A percentile compares a stretch with the other conserved stretches of the same genome.
Evolutionary conservation across 2,113 vertebrate genomes (phyloP).

Genomic region (Clarias gariepinus): DNA sequence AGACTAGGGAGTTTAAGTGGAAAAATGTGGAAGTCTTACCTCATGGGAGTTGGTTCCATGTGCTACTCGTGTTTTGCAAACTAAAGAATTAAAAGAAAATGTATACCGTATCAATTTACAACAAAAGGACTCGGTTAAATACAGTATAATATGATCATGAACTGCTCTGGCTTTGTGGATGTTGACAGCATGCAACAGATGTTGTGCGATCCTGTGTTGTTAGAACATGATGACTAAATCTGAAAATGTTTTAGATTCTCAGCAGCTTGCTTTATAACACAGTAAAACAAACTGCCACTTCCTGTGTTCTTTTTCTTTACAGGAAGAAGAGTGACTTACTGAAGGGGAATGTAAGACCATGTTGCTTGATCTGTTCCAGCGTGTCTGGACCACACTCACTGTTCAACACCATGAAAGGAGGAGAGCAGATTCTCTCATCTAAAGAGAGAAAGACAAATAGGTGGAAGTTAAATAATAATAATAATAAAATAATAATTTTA

Average conservation of each 20-base stretch:
- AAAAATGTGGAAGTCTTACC: conserved; percentile 74
- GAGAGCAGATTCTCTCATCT: conserved; percentile 97
- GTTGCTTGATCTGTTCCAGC: conserved; percentile 85
- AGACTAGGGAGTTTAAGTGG: background rate
- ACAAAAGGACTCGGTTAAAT: background rate
- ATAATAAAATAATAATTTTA: background rate
- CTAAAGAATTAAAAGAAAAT: conserved; percentile 69
- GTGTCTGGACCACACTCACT: conserved; percentile 86
- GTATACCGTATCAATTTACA: background rate
- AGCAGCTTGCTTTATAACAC: background rate
- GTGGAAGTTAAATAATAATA: background rate
- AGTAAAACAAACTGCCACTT: conserved; percentile 26
- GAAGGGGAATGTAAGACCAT: conserved; percentile 94
- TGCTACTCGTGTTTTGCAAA: conserved; percentile 98
- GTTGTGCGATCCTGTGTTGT: background rate
- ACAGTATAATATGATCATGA: background rate
- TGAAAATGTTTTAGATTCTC: background rate
- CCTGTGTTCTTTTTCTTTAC: background rate
- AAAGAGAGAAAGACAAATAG: conserved; percentile 11
- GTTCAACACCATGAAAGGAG: conserved; percentile 97
- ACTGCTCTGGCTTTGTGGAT: background rate
- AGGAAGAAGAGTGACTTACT: conserved; percentile 69
- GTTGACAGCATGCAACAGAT: background rate
- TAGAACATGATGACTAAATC: conserved; percentile 9
- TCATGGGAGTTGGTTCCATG: conserved; percentile 98